These are phyloP conservation scores for Strigamia transsilvanica DNA, from an alignment of 2,888 invertebrate species.

Conservation along the genomic window DNA sequence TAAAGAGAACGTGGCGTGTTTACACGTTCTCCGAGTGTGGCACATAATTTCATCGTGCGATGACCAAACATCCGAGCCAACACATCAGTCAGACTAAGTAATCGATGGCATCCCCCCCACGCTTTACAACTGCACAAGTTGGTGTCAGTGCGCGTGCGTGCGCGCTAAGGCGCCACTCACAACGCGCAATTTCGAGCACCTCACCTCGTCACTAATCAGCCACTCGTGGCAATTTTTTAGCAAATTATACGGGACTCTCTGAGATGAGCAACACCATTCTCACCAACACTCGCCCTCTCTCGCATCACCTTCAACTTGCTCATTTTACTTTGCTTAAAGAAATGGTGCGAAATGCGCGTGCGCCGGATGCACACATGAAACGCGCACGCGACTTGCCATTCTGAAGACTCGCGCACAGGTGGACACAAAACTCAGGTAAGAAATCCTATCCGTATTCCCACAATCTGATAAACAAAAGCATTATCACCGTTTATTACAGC, in stretches of 20 bases:
- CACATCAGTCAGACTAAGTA: conserved; percentile 36
- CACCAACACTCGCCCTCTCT: neutral
- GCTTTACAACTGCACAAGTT: neutral
- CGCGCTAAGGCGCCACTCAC: conserved; percentile 5
- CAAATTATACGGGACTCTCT: neutral
- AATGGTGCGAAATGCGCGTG: conserved; percentile 6
- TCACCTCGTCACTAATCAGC: conserved; percentile 39
- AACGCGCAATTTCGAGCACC: conserved; percentile 8
- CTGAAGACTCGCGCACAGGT: conserved; percentile 3
- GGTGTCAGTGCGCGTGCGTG: conserved; percentile 28
- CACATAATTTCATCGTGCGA: conserved; percentile 26
- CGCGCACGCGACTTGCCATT: conserved; percentile 26
- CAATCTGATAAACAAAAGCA: neutral
- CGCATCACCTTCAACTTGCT: neutral
- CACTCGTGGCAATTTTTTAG: conserved; percentile 27
- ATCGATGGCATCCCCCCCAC: conserved; percentile 13
- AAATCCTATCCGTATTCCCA: neutral
- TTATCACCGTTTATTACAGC: neutral
- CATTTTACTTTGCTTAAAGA: neutral
- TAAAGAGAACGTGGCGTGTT: conserved; percentile 14
- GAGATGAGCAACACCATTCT: neutral
- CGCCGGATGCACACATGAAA: neutral
- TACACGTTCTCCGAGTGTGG: neutral
- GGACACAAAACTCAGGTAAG: conserved; percentile 12
- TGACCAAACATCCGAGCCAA: conserved; percentile 23